A percentile compares a stretch with the other conserved stretches of the same genome.
Conservation (phyloP, 2,113 vertebrate genomes). For the Parotia lawesii region DNA sequence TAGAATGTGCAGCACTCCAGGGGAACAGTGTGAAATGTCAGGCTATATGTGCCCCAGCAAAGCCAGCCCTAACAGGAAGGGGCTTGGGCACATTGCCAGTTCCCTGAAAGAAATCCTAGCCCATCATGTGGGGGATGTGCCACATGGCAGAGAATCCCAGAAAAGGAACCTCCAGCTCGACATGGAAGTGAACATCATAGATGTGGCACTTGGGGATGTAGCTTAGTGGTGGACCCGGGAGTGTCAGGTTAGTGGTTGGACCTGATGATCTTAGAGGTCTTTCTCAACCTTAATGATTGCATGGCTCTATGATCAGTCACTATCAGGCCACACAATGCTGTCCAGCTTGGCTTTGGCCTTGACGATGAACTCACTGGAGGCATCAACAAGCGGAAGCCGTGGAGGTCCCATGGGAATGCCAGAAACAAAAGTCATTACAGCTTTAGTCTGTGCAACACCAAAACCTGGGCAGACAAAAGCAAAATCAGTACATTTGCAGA, state of each 20-base stretch:
- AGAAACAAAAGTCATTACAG: conserved; percentile 85
- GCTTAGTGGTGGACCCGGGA: not conserved
- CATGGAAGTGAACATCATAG: not conserved
- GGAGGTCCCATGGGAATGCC: conserved; percentile 90
- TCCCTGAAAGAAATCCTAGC: conserved; percentile 4
- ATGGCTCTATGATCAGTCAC: not conserved
- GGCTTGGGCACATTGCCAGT: not conserved
- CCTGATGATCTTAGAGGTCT: not conserved
- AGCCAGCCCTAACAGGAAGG: not conserved
- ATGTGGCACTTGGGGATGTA: not conserved
- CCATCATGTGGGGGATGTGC: not conserved
- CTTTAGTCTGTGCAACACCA: conserved; percentile 88
- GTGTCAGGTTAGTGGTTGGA: not conserved
- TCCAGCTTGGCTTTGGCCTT: conserved; percentile 74
- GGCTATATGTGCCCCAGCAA: not conserved
- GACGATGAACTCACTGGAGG: conserved; percentile 49
- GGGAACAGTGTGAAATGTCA: not conserved
- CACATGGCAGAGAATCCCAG: not conserved
- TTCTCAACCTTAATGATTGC: not conserved
- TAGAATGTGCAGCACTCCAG: not conserved
- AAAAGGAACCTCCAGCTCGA: not conserved
- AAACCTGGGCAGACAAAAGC: conserved; percentile 77
- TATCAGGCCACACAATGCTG: conserved; percentile 41
- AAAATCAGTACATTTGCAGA: not conserved
- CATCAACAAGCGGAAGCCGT: conserved; percentile 79